Conservation (phyloP, 2,113 vertebrate genomes). For the Dasyornis broadbenti region DNA sequence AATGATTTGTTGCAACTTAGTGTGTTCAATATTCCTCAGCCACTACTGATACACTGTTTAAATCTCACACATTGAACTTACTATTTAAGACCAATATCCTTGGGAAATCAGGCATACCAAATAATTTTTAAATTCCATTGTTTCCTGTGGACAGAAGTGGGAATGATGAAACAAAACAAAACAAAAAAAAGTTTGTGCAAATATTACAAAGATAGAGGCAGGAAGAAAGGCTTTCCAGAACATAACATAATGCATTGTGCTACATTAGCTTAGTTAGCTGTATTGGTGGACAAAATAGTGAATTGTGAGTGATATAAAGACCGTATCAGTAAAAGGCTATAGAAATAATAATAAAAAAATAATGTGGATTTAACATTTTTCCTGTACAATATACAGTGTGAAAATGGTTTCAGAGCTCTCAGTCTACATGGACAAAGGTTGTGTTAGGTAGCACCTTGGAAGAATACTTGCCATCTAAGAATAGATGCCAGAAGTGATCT, state of each 20-base stretch:
- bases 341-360: not conserved
- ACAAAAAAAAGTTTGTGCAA: not conserved
- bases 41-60: not conserved
- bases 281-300: not conserved
- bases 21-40: not conserved
- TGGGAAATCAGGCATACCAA: not conserved
- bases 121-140: not conserved
- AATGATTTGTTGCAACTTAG: not conserved
- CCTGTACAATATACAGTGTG: not conserved
- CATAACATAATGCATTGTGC: not conserved
- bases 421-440: not conserved
- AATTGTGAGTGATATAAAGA: not conserved
- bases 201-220: not conserved
- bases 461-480: not conserved
- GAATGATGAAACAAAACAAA: not conserved
- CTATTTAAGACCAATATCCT: not conserved
- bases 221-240: not conserved
- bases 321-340: not conserved
- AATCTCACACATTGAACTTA: not conserved
- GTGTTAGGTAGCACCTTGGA: not conserved
- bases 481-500: not conserved
- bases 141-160: not conserved
- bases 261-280: not conserved
- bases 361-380: not conserved
- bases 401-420: not conserved